Base-by-base conservation (phyloP, 2,113 vertebrate species). In the Sylvietta virens region DNA sequence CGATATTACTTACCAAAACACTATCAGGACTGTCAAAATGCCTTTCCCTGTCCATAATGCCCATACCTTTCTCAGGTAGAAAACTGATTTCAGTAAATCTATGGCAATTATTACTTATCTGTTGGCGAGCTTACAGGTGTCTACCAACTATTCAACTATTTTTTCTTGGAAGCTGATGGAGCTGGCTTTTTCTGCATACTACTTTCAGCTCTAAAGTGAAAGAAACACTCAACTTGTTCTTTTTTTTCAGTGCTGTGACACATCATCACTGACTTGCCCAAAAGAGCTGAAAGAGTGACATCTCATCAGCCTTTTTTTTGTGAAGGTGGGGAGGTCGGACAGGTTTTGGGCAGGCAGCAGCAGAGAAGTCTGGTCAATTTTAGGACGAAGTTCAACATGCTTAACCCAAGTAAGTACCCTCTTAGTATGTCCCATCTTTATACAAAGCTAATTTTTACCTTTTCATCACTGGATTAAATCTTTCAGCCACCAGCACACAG, bases 241-340 rank as follows among this genome's bases (percentile, higher is more conserved):
- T 92, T 70, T 69, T 79, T 86, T 54, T 5, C n/a, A 58, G 10
- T 65, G 4, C 66, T 51, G 12, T 60, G 37, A 72, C 30, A 67
- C 30, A 71, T 22, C 33, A 44, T 10, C 22, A 30, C 15, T 27
- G 40, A 80, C 50, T 40, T 86, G 35, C 4, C 20, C 18, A 6
- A 80, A 74, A 44, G 35, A 82, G 23, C 11, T 33, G 18, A 79
- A 53, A 71, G 11, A n/a, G 27, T 90, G 64, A 53, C 19, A 84
- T 23, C 3, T 84, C 42, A 60, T n/a, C 30, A 57, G n/a, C 14
- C 17, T 78, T 39, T 47, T 65, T 20, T 15, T 18, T 5, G 11
- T 12, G 1, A 1, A 10, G 12, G 12, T 1, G 2, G 7, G 13
- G 2, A 10, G 14, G n/a, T 18, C 4, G 4, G 3, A 45, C 11